phyloP scores from a whole-genome alignment of 1,140 invertebrate species.

The Hypsibius dujardini region DNA sequence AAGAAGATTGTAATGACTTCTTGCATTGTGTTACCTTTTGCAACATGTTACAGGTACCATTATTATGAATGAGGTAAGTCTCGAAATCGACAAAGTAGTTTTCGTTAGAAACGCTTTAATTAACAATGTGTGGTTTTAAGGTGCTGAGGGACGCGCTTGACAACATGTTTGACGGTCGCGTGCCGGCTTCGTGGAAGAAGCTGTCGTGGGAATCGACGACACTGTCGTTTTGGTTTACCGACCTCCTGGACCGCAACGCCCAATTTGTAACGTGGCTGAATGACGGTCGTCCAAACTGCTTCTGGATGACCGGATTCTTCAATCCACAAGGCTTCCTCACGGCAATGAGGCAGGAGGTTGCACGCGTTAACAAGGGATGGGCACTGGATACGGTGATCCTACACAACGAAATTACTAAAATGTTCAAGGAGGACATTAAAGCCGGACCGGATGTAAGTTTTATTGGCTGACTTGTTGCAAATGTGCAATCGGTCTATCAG shows the following conservation, averaged over 20 bases:
- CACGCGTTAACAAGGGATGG: conserved; percentile 84
- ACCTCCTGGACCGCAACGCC: conserved; percentile 65
- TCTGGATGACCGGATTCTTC: conserved; percentile 97
- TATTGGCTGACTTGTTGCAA: no score
- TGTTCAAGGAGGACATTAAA: conserved; percentile 70
- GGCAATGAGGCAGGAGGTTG: conserved; percentile 94
- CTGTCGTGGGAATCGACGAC: conserved; percentile 93
- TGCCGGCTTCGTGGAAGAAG: conserved; percentile 77
- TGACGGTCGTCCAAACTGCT: conserved; percentile 55
- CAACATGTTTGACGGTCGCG: conserved; percentile 83
- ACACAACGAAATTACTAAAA: conserved; percentile 78
- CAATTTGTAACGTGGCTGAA: conserved; percentile 69
- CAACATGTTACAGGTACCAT: no score
- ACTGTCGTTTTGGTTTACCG: conserved; percentile 91
- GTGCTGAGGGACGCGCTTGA: conserved; percentile 67
- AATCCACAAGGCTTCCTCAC: conserved; percentile 92
- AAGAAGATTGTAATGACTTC: no score
- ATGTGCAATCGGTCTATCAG: background rate
- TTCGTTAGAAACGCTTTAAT: background rate
- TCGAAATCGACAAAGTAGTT: background rate
- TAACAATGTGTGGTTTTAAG: background rate
- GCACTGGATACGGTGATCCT: conserved; percentile 83
- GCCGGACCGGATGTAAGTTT: conserved; percentile 10
- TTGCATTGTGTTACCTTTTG: no score
- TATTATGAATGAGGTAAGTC: conserved; percentile 61